A percentile compares a stretch with the other conserved stretches of the same genome.
Evolutionary conservation across 2,888 invertebrate genomes (phyloP).

Genomic region (Sericinus montela): DNA sequence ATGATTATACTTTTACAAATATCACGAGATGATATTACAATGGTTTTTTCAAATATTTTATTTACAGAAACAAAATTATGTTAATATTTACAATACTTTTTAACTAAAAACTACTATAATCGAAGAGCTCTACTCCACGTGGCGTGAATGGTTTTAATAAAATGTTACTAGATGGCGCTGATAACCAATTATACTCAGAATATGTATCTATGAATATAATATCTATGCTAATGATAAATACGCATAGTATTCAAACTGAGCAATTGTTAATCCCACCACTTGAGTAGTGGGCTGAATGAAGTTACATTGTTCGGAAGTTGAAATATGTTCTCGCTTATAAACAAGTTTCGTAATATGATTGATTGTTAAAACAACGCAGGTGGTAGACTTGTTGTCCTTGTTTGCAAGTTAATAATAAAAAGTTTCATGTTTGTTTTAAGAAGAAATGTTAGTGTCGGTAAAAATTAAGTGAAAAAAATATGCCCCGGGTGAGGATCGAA

Average conservation of each 20-base stretch:
- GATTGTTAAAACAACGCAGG: constrained; percentile 1
- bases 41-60: no score
- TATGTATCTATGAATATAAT: no score
- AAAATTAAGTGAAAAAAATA: constrained; percentile 3
- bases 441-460: not conserved
- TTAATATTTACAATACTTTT: no score
- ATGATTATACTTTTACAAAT: no score
- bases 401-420: not conserved
- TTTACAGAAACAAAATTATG: no score
- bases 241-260: not conserved
- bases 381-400: not conserved
- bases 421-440: no score
- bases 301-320: constrained; percentile 1
- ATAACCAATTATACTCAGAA: no score
- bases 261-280: constrained; percentile 2
- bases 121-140: no score
- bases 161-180: constrained; percentile 5
- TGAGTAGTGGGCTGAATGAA: not conserved
- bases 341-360: constrained; percentile 2
- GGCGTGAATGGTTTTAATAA: no score
- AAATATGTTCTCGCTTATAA: constrained; percentile 1
- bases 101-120: no score
- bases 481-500: constrained; percentile 93
- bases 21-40: no score
- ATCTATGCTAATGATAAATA: no score